Base-by-base conservation (phyloP, 2,797 vertebrate genomes). In the Acomys russatus region DNA sequence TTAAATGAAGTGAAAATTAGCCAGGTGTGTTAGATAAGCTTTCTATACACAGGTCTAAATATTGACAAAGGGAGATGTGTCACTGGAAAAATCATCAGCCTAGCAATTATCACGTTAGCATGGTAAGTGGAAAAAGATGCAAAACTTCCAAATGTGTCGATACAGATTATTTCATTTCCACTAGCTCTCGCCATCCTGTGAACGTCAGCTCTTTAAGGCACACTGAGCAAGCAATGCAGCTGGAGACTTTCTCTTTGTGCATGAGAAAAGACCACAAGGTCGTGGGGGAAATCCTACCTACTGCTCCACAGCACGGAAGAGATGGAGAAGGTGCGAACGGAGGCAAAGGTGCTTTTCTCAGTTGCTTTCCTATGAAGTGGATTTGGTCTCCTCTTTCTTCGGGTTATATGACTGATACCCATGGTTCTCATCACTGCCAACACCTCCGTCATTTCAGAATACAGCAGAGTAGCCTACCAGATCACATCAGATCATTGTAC, bases 11-110 rank as follows among this genome's bases (percentile, higher is more conserved):
- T 98, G 98, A 99, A 99, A 99, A 99, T 99, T 98, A 99, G 96
- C 98, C 98, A 99, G 98, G 98, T 99, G 98, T 98, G 98, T 98
- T 98, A 98, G 98, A 98, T 98, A 99, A 98, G 98, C 98, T 99
- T 98, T 98, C 98, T 98, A 98, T 98, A 99, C 98, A 98, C 98
- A 98, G 98, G 98, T 99, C 98, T 98, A 99, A 99, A 99, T 98
- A 99, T 99, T 99, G 98, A 99, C 98, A 98, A 99, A 99, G 97
- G 97, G 97, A 98, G 97, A 98, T 61, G 84, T 98, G 98, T 98
- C 98, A 98, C 98, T 98, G 98, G 98, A 98, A 98, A 98, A 99
- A 99, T 98, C 98, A 98, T 98, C 98, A 98, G 98, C 98, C 98
- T 98, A 98, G 98, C 97, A 99, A 99, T 99, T 99, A 99, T 99